Base-by-base conservation (phyloP, 2,797 vertebrate species). In the Dromococcyx pavoninus region DNA sequence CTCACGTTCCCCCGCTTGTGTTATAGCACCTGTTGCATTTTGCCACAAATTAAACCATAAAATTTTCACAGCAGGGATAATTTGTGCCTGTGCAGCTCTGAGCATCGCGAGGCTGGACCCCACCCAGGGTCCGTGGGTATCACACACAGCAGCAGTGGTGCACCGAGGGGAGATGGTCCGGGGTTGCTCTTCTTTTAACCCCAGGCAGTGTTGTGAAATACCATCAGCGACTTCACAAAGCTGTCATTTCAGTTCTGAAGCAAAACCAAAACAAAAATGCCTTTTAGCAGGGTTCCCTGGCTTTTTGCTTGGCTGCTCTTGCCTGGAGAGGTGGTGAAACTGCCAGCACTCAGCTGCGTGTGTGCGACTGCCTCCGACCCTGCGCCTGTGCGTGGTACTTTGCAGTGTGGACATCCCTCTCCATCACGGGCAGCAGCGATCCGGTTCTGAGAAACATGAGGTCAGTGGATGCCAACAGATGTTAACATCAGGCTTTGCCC, bases 261-360 rank as follows among this genome's bases (percentile, higher is more conserved):
- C 21, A 23, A 48, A 48, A 48, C 48, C 21, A 48, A 48, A 48
- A 48, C 46, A 44, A 17, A 22, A 5, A 5, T 2, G 10, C 35
- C 21, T 28, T 76, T 57, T 25, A 25, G 48, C 25, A 2, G 2
- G 9, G 18, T 86, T 92, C n/a, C 28, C 19, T 53, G 77, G 37
- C 5, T 41, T 57, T 56, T 62, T 61, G 25, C n/a, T 57, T 32
- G 66, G 87, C 2, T 53, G 72, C 61, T 82, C 27, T 30, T 44
- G 27, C 51, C 41, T 62, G 4, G 2, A 4, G 2, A 6, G 27
- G 21, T 9, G 51, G 69, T 33, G 35, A 27, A 33, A 27, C 17
- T 4, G 2, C 27, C 3, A 7, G 35, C 6, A 43, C 27, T 35
- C 0, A 3, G 35, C 35, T 13, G 18, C 2, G 2, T 2, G 5